Percentiles rank a stretch among this genome's conserved stretches.
phyloP scores from a whole-genome alignment of 1,140 invertebrate species.

The Pectinophora gossypiella region DNA sequence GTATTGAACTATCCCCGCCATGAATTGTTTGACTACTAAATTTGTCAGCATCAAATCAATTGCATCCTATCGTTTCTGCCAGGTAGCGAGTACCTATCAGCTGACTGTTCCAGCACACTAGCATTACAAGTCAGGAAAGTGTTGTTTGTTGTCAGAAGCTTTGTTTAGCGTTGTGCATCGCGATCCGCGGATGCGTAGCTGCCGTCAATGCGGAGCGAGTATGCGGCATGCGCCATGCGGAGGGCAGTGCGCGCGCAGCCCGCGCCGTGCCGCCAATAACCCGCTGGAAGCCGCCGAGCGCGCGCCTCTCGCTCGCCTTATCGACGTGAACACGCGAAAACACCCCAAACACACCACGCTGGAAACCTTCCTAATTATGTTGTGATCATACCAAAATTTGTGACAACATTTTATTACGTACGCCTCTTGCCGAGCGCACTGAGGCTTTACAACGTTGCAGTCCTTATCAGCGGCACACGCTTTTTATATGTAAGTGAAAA shows the following conservation, averaged over 20 bases:
- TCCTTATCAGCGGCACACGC: neutral
- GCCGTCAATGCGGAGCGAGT: slow-evolving; percentile 22
- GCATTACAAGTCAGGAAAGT: too few relatives aligned
- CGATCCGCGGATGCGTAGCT: too few relatives aligned
- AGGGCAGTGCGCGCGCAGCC: slow-evolving; percentile 39
- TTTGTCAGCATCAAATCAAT: too few relatives aligned
- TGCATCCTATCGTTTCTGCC: too few relatives aligned
- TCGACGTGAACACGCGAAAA: slow-evolving; percentile 33
- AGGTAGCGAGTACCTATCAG: too few relatives aligned
- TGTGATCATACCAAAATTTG: neutral
- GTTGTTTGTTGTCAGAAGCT: too few relatives aligned
- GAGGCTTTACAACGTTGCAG: neutral
- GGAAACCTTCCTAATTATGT: slow-evolving; percentile 25
- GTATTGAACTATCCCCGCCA: too few relatives aligned
- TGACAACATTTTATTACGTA: neutral
- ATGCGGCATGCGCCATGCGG: slow-evolving; percentile 30
- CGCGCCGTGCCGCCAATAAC: slow-evolving; percentile 41
- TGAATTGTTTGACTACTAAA: too few relatives aligned
- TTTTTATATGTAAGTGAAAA: neutral
- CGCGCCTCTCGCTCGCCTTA: slow-evolving; percentile 43
- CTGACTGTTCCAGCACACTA: too few relatives aligned
- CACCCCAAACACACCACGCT: slow-evolving; percentile 30
- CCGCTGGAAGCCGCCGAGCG: slow-evolving; percentile 35
- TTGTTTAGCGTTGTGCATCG: too few relatives aligned
- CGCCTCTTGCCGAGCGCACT: neutral